Evolutionary conservation across 2,113 vertebrate species (phyloP).

Genomic region (Falcunculus frontatus): DNA sequence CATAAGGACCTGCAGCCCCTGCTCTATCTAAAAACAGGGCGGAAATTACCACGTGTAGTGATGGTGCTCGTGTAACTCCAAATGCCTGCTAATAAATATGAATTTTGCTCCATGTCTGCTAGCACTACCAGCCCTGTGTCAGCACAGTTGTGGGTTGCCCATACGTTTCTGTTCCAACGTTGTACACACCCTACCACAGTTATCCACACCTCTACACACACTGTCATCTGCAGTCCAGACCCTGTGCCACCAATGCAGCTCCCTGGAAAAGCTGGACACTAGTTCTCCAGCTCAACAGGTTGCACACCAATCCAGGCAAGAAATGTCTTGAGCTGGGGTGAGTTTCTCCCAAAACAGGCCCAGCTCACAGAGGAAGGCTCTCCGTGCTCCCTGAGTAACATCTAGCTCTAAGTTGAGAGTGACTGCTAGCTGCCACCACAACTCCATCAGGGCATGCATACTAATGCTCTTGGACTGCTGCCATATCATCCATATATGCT

Average conservation of each 20-base stretch:
- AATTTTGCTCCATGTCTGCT: background rate
- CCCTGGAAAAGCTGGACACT: background rate
- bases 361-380: background rate
- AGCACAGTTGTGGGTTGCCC: background rate
- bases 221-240: background rate
- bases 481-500: constrained; percentile 35
- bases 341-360: background rate
- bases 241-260: background rate
- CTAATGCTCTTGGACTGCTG: constrained; percentile 41
- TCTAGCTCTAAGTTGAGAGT: background rate
- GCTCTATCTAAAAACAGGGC: background rate
- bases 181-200: background rate
- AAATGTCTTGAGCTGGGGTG: background rate
- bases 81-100: background rate
- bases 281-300: background rate
- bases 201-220: background rate
- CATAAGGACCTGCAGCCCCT: background rate
- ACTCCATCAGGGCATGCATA: background rate
- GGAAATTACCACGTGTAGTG: rapidly evolving
- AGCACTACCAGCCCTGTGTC: background rate
- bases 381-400: background rate
- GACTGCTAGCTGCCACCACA: constrained; percentile 32
- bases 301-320: background rate
- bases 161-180: rapidly evolving
- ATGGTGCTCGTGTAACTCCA: background rate